Evolutionary conservation across 2,113 vertebrate genomes (phyloP).

Genomic region (Pseudorhombus dupliciocellatus): DNA sequence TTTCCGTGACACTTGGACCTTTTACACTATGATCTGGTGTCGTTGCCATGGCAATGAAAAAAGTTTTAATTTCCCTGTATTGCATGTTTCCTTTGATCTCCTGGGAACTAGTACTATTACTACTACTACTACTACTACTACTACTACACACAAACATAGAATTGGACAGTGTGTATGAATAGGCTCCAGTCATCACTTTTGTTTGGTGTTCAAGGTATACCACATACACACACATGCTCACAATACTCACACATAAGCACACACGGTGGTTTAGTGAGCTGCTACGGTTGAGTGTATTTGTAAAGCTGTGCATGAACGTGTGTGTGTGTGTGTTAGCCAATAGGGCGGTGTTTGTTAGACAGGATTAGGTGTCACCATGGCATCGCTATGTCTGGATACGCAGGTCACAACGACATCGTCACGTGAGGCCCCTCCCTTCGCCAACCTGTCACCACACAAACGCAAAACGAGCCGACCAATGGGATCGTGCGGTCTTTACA

Average conservation of each 20-base stretch:
- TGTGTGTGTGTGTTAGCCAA: constrained; percentile 35
- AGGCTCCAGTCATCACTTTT: constrained; percentile 2
- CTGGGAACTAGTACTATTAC: not conserved
- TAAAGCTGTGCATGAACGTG: constrained; percentile 17
- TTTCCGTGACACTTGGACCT: not conserved
- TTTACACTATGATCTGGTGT: too few relatives aligned
- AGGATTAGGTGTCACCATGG: constrained; percentile 63
- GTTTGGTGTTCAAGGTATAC: not conserved
- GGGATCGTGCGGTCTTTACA: not conserved
- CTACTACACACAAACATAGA: constrained; percentile 9
- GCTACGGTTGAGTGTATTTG: constrained; percentile 23
- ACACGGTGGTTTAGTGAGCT: constrained; percentile 5
- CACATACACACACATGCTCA: not conserved
- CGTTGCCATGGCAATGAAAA: not conserved
- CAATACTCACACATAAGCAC: not conserved
- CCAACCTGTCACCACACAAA: constrained; percentile 47
- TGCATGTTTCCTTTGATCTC: constrained; percentile 11
- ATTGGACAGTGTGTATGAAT: constrained; percentile 1
- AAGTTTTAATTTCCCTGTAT: not conserved
- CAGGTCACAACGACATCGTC: constrained; percentile 25
- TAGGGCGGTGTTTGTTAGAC: constrained; percentile 46
- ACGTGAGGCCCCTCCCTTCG: constrained; percentile 41
- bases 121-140: too few relatives aligned
- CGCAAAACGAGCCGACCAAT: constrained; percentile 48
- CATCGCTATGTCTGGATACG: constrained; percentile 24